Percentiles rank a stretch among this genome's conserved stretches.
Evolutionary conservation across 64 coral and sea anemone species (phyloP).

Genomic region (Cladopsammia gracilis): DNA sequence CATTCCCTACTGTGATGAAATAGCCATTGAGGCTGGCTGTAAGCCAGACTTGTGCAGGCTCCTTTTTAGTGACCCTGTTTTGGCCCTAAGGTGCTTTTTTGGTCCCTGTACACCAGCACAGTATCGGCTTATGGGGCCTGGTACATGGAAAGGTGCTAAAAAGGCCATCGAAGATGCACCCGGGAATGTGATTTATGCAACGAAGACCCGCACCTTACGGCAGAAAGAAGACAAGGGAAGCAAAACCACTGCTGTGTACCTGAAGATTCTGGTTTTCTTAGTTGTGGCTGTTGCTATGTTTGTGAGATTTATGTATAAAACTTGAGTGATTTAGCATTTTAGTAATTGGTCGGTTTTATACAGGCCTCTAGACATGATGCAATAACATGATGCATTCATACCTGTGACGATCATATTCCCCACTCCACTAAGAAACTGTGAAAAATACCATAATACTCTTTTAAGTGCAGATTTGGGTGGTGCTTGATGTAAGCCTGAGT

Average conservation of each 20-base stretch:
- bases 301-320: not conserved
- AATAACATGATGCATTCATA: too few species aligned
- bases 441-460: too few species aligned
- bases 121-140: conserved; percentile 92
- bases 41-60: conserved; percentile 74
- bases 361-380: too few species aligned
- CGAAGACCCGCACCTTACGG: conserved; percentile 60
- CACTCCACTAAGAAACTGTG: too few species aligned
- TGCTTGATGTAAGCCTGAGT: too few species aligned
- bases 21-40: conserved; percentile 87
- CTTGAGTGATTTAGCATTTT: not conserved
- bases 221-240: conserved; percentile 15
- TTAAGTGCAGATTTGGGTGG: too few species aligned
- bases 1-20: conserved; percentile 84
- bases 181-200: conserved; percentile 73
- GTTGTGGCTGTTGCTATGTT: conserved; percentile 25
- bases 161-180: conserved; percentile 76
- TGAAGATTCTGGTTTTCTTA: conserved; percentile 26
- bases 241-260: not conserved
- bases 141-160: conserved; percentile 85
- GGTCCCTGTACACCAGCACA: conserved; percentile 89
- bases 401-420: too few species aligned
- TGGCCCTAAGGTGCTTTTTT: conserved; percentile 81
- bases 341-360: too few species aligned
- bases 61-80: conserved; percentile 70